Evolutionary conservation across 2,797 vertebrate species (phyloP), one percentile per base, ranked within the genome.

Genomic region (Microtus californicus): DNA sequence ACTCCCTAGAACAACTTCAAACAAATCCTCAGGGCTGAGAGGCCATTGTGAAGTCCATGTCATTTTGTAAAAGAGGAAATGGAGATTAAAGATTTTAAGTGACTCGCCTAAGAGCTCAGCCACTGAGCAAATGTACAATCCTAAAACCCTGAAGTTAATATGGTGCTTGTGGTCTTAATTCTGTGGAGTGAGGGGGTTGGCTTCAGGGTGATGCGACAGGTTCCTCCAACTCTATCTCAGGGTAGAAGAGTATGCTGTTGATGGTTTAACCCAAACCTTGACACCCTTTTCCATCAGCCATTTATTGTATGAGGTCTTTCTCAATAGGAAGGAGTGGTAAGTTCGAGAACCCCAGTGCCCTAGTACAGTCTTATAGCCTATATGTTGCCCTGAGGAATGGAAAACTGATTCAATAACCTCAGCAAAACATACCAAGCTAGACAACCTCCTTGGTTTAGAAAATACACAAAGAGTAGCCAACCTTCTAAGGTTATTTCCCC

Each of bases 361-460:
- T 54, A 71, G 6, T 17, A 37, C n/a, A 27, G 4, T 73, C 67
- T n/a, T 61, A 13, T 86, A 80, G 67, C 13, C 54, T 91, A 51
- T 74, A 83, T 73, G 69, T 86, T 87, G 71, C 54, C 27, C 34
- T 93, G 34, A 25, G 74, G 77, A 77, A 79, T 91, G 71, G 29
- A 89, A 87, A 90, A 56, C n/a, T 37, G 45, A 86, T 80, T 90
- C 77, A 83, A 86, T 56, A 89, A 95, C 73, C 37, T 77, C 21
- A 85, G 65, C 29, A 89, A 90, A 83, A 76, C 69, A 9, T 48
- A 56, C 0, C 80, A 76, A 93, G 43, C 61, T 19, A 79, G 80
- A 65, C 43, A 78, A 45, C 74, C 61, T 65, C 86, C 80, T 83
- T 31, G 69, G 21, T 85, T 91, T 65, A 76, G 19, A 82, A 82